These are phyloP conservation scores for Parthenolecanium corni DNA, from an alignment of 2,888 invertebrate species.

Conservation along the genomic window DNA sequence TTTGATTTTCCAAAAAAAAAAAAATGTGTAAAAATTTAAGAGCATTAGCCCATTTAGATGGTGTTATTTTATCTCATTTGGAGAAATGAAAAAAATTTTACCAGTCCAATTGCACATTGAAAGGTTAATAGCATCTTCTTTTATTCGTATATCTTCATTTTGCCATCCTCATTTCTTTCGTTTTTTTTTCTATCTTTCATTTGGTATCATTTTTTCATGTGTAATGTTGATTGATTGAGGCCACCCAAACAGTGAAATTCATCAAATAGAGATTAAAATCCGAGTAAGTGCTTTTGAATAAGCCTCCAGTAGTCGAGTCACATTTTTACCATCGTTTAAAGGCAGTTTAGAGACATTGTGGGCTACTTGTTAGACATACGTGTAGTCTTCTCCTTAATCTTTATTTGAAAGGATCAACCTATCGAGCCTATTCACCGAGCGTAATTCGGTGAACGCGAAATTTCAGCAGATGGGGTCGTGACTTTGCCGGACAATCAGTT, in stretches of 20 bases:
- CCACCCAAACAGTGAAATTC: slow-evolving; percentile 24
- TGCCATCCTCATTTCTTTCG: no score
- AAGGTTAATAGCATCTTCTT: no score
- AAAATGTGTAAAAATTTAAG: no score
- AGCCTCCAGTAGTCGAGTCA: background rate
- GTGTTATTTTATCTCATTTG: no score
- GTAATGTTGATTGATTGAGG: slow-evolving; percentile 22
- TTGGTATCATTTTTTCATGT: background rate
- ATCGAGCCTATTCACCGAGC: background rate
- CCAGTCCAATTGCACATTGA: no score
- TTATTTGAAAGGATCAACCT: background rate
- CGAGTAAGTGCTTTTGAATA: slow-evolving; percentile 16
- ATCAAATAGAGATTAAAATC: slow-evolving; percentile 21
- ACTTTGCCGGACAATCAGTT: no score
- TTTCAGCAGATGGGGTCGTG: background rate
- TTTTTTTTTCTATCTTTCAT: no score
- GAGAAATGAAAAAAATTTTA: no score
- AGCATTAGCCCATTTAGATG: no score
- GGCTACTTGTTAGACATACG: background rate
- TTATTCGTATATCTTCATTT: no score
- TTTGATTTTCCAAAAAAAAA: no score
- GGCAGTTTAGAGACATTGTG: background rate
- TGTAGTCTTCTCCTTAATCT: background rate
- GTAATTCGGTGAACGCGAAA: slow-evolving; percentile 6
- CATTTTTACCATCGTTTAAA: background rate